Conservation (phyloP, 2,888 invertebrate species). For the Macrosoma leucophasiata region DNA sequence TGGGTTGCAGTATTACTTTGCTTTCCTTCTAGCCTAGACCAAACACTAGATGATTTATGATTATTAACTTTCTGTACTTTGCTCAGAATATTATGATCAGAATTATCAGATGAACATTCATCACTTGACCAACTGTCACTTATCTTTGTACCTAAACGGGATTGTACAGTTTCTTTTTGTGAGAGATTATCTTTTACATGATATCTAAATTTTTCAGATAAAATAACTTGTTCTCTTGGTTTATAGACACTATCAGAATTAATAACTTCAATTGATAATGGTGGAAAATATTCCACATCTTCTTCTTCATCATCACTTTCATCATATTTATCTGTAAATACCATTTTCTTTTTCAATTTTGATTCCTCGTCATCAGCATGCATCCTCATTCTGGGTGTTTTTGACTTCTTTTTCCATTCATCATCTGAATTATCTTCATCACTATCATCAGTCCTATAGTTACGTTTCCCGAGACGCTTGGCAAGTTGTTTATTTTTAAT, state of each 20-base stretch:
- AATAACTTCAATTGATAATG: constrained; percentile 61
- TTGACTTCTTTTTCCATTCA: constrained; percentile 77
- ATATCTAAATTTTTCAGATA: constrained; percentile 59
- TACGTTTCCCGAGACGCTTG: constrained; percentile 56
- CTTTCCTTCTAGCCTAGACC: constrained; percentile 71
- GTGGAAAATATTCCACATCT: constrained; percentile 45
- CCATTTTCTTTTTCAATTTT: constrained; percentile 57
- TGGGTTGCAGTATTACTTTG: constrained; percentile 31
- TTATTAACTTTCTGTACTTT: constrained; percentile 65
- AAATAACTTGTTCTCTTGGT: constrained; percentile 42
- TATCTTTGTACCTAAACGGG: constrained; percentile 56
- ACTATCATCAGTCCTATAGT: constrained; percentile 42
- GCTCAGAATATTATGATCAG: constrained; percentile 64
- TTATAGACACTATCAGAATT: constrained; percentile 45
- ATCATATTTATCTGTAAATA: too few species aligned
- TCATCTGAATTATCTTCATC: constrained; percentile 69
- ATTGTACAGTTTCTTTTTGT: constrained; percentile 49
- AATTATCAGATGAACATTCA: constrained; percentile 42
- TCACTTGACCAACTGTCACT: constrained; percentile 39
- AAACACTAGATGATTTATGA: constrained; percentile 63
- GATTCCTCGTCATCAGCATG: constrained; percentile 91
- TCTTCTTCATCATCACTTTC: constrained; percentile 29
- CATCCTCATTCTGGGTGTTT: constrained; percentile 87
- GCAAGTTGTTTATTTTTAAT: constrained; percentile 57
- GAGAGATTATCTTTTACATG: constrained; percentile 29